Conservation (phyloP, 1,140 invertebrate genomes). For the Neodiprion fabricii region DNA sequence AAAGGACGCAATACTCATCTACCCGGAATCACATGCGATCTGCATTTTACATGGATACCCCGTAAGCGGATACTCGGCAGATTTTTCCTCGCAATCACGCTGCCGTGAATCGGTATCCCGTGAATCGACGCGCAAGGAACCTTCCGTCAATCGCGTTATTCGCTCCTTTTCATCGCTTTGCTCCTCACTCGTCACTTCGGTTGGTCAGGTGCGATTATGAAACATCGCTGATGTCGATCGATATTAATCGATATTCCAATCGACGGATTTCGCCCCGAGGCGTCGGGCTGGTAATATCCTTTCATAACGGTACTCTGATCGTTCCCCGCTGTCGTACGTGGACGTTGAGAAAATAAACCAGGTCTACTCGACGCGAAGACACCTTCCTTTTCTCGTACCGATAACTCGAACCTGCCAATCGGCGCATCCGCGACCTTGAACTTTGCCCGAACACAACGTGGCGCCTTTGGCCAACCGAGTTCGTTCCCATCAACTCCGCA, state of each 20-base stretch:
- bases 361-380: background rate
- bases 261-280: conserved; percentile 45
- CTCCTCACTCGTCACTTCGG: background rate
- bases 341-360: conserved; percentile 32
- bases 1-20: background rate
- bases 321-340: conserved; percentile 22
- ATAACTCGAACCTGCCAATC: conserved; percentile 29
- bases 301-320: conserved; percentile 44
- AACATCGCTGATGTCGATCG: conserved; percentile 18
- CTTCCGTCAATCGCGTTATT: background rate
- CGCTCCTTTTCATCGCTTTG: background rate
- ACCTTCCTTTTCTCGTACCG: conserved; percentile 12
- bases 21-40: background rate
- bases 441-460: conserved; percentile 36
- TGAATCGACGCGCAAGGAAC: too few relatives aligned
- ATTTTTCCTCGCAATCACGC: background rate
- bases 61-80: background rate
- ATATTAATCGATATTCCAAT: conserved; percentile 56
- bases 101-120: background rate
- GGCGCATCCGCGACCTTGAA: conserved; percentile 23
- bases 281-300: conserved; percentile 48
- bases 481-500: background rate
- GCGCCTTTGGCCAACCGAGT: background rate
- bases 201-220: conserved; percentile 12
- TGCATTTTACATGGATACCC: background rate